Conservation (phyloP, 2,888 invertebrate species). For the Cremastinae sp. region DNA sequence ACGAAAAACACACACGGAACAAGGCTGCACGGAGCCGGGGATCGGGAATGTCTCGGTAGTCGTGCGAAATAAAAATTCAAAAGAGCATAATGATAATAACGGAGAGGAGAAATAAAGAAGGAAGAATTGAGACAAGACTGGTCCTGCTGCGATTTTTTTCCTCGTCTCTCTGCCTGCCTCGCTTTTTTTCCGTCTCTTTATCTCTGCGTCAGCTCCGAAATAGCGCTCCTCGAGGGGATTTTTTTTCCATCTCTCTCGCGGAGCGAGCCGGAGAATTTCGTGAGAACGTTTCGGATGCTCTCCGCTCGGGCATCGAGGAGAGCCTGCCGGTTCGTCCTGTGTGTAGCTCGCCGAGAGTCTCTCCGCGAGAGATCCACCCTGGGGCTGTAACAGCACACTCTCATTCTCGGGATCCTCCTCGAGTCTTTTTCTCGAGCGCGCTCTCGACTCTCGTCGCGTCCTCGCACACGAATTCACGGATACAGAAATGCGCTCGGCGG, state of each 20-base stretch:
- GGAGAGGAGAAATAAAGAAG: conserved; percentile 41
- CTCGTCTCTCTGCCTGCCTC: background rate
- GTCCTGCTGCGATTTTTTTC: conserved; percentile 18
- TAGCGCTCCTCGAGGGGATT: conserved; percentile 14
- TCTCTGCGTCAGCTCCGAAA: background rate
- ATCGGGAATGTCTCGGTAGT: conserved; percentile 53
- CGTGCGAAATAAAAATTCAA: conserved; percentile 45
- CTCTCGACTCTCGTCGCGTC: background rate
- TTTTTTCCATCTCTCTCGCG: conserved; percentile 2
- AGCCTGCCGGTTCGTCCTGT: background rate
- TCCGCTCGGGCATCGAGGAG: conserved; percentile 28
- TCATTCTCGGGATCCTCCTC: conserved; percentile 34
- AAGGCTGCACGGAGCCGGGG: conserved; percentile 24
- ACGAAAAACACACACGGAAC: too few species aligned
- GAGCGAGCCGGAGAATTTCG: conserved; percentile 33
- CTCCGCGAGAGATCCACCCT: conserved; percentile 43
- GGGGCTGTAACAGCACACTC: conserved; percentile 47
- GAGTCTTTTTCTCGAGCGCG: conserved; percentile 31
- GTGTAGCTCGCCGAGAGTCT: conserved; percentile 8
- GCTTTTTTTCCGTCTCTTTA: conserved; percentile 12
- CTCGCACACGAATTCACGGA: background rate
- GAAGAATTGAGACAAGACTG: conserved; percentile 30
- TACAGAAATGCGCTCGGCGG: conserved; percentile 14
- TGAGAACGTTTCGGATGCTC: conserved; percentile 48
- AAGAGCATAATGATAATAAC: conserved; percentile 26